Base-by-base conservation (phyloP, 2,888 invertebrate species). In the Dicroscelio sp. region DNA sequence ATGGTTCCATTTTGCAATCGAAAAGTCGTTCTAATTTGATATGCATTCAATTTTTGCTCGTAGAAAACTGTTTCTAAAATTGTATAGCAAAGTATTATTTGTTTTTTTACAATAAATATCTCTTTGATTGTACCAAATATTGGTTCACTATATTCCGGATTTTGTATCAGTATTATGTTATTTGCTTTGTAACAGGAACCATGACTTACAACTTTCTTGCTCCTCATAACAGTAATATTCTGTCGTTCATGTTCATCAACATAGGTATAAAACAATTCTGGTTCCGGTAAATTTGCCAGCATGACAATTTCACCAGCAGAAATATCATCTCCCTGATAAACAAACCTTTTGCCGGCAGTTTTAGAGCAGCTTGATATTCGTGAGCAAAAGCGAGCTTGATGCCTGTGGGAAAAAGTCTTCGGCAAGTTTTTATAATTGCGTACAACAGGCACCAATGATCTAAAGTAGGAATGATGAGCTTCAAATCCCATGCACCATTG, bases 401-500 rank as follows among this genome's bases (percentile, higher is more conserved):
- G 87, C 17, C 92, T 76, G 67, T 90, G 90, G 27, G 52, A 69
- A 23, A 93, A 63, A 27, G 92, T 92, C 12, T 79, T 35, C 4
- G 92, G 73, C 48, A 93, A 87, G 86, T 93, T 91, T 86, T 91
- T 93, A 71, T 91, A 93, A 88, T 90, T 93, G 20, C 86, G 67
- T 14, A 92, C 85, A 12, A 92, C 79, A 60, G 84, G 23, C 25
- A 91, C 88, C 27, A 92, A 35, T 27, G 75, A 31, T 86, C 91
- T 93, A 63, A 90, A 91, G 76, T 92, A 90, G 30, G 90, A 80
- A 85, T 92, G 93, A 6, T 86, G 35, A 27, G 85, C 86, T 86
- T 93, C 92, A 83, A 93, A 93, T 63, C 87, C n/a, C 63, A 93
- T 90, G 58, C 91, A 93, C 88, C 85, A 93, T 35, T 92, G 90